Evolutionary conservation across 2,797 vertebrate genomes (phyloP).

Genomic region (Lates japonicus): DNA sequence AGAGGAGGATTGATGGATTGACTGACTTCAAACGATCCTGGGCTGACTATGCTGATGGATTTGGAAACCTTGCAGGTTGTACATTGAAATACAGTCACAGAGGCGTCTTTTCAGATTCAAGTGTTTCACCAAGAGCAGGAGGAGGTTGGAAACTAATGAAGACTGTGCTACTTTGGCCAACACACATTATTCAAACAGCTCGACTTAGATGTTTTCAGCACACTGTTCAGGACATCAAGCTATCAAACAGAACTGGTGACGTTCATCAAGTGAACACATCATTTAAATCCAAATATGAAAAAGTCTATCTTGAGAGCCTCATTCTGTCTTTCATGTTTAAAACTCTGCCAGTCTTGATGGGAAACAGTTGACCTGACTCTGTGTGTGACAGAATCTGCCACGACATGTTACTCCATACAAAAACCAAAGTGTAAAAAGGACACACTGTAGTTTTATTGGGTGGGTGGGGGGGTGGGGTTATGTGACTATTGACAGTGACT

Average conservation of each 20-base stretch:
- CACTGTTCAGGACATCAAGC: not conserved
- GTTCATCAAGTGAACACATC: not conserved
- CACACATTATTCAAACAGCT: not conserved
- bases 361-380: not conserved
- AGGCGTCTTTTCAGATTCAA: not conserved
- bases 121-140: not conserved
- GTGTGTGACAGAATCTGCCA: not conserved
- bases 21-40: slow-evolving; percentile 91
- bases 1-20: slow-evolving; percentile 90
- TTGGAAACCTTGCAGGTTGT: slow-evolving; percentile 92
- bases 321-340: not conserved
- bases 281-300: not conserved
- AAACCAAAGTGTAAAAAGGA: no score
- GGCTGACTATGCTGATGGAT: slow-evolving; percentile 92
- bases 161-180: not conserved
- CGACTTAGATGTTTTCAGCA: not conserved
- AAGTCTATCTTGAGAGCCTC: no score
- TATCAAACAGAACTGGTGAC: not conserved
- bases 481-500: not conserved
- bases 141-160: not conserved
- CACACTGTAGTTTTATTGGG: no score
- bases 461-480: no score
- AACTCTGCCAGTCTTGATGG: not conserved
- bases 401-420: not conserved
- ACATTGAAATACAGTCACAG: not conserved